Conservation (phyloP, 2,113 vertebrate species). For the Rhombomys opimus region DNA sequence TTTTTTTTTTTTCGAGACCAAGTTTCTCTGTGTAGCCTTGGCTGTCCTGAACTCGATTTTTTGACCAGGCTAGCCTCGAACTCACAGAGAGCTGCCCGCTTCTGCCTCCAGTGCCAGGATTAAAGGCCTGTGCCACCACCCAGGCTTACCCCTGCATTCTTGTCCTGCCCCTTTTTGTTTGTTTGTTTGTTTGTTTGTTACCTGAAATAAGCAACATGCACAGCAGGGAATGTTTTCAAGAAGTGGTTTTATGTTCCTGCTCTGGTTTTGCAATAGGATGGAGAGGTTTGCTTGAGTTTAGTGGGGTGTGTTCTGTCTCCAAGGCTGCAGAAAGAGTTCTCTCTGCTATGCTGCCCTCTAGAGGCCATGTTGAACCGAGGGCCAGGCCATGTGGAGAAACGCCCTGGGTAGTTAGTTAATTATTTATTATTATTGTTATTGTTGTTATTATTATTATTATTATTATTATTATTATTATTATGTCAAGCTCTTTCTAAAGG, state of each 20-base stretch:
- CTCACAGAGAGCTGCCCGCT: no score
- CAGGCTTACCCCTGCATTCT: no score
- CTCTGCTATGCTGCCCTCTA: background rate
- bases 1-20: no score
- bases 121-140: no score
- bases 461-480: no score
- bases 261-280: background rate
- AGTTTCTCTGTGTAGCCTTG: no score
- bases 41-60: no score
- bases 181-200: background rate
- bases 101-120: no score
- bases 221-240: background rate
- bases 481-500: background rate
- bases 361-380: background rate
- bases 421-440: no score
- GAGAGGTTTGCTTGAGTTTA: background rate
- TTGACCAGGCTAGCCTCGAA: no score
- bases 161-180: no score
- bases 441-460: no score
- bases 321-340: background rate
- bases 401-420: background rate
- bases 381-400: accelerated
- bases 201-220: background rate
- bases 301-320: accelerated
- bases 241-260: background rate